phyloP scores from a whole-genome alignment of 2,797 vertebrate genomes.

The Phylloscopus collybita region DNA sequence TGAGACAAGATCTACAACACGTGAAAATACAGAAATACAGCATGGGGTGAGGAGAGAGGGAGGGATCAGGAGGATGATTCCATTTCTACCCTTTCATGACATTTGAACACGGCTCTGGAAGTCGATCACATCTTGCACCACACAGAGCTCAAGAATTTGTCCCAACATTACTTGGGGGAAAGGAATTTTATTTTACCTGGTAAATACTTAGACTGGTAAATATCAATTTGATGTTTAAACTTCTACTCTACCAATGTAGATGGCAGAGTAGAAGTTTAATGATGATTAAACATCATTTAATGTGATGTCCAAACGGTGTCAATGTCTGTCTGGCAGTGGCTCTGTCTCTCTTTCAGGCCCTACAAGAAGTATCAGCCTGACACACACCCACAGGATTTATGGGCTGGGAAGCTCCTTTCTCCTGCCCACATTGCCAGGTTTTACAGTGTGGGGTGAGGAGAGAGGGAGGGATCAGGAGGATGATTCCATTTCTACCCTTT shows the following conservation, averaged over 20 bases:
- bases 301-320: fast-evolving
- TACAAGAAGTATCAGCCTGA: fast-evolving
- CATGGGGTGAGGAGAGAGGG: not conserved
- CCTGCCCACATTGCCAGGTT: not conserved
- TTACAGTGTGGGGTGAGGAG: fast-evolving
- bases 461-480: not conserved
- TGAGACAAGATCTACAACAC: not conserved
- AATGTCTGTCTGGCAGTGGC: not conserved
- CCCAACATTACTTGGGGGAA: not conserved
- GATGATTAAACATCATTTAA: no score
- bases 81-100: not conserved
- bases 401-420: not conserved
- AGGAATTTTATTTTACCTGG: not conserved
- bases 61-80: not conserved
- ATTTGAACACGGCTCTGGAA: not conserved
- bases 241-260: not conserved
- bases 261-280: no score
- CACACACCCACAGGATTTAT: fast-evolving
- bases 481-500: not conserved
- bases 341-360: not conserved
- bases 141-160: not conserved
- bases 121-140: no score
- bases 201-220: not conserved
- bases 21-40: not conserved
- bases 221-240: not conserved